A percentile compares a stretch with the other conserved stretches of the same genome.
These are phyloP conservation scores for Sycophaga agraensis DNA, from an alignment of 1,140 invertebrate genomes.

Conservation along the genomic window DNA sequence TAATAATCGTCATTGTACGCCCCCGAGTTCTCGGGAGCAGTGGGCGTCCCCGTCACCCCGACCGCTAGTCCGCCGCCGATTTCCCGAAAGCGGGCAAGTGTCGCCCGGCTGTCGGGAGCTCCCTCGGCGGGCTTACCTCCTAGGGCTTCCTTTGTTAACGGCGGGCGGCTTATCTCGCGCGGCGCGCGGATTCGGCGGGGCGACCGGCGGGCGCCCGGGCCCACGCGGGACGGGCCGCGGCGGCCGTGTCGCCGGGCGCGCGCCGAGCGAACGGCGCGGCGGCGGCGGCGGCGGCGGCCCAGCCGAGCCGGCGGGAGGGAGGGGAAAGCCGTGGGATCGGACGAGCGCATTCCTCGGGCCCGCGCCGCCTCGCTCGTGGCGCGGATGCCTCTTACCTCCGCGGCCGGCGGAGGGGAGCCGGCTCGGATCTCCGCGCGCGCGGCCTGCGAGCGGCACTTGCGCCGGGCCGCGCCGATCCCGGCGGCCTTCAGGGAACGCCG, in stretches of 20 bases:
- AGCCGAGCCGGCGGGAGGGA: neutral
- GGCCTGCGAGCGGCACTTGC: neutral
- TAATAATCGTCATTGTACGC: too few relatives aligned
- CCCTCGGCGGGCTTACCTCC: too few relatives aligned
- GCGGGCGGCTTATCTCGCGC: too few relatives aligned
- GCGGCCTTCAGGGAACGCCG: neutral
- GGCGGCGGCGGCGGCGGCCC: neutral
- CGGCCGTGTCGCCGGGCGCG: neutral
- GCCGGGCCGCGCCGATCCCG: neutral
- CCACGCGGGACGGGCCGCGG: too few relatives aligned
- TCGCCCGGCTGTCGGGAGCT: too few relatives aligned
- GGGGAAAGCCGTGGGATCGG: slow-evolving; percentile 53
- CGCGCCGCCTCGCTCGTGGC: slow-evolving; percentile 45
- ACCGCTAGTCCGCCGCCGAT: too few relatives aligned
- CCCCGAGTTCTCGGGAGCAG: too few relatives aligned
- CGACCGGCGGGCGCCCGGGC: neutral
- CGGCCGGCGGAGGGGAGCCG: too few relatives aligned
- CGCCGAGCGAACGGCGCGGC: neutral
- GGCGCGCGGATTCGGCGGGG: too few relatives aligned
- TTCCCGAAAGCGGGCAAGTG: too few relatives aligned
- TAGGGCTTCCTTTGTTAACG: too few relatives aligned
- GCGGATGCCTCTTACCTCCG: slow-evolving; percentile 39
- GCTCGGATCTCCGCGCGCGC: neutral
- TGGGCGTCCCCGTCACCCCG: too few relatives aligned
- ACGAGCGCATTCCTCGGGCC: slow-evolving; percentile 52